Evolutionary conservation across 2,888 invertebrate genomes (phyloP).

Genomic region (Cyrtodaria siliqua): DNA sequence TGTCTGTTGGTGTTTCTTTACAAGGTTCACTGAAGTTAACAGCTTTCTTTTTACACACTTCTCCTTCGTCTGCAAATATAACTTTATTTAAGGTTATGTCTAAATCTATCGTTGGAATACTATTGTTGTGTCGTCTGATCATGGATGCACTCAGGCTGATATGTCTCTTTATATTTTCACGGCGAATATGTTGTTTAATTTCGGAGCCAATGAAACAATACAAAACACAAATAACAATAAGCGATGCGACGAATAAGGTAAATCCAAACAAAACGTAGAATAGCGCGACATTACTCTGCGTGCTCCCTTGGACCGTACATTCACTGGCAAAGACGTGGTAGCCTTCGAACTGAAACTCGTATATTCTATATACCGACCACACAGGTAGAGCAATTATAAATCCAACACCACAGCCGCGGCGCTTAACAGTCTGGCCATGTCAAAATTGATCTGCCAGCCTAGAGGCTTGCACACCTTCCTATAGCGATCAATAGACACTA

Average conservation of each 20-base stretch:
- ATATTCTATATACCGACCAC: conserved; percentile 41
- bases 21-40: not conserved
- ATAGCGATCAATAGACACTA: conserved; percentile 70
- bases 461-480: conserved; percentile 72
- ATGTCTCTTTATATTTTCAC: conserved; percentile 44
- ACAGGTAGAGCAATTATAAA: conserved; percentile 53
- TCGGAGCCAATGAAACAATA: conserved; percentile 55
- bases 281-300: conserved; percentile 29
- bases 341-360: conserved; percentile 16
- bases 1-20: not conserved
- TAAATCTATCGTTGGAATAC: not conserved
- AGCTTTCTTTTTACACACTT: not conserved
- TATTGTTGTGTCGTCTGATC: conserved; percentile 28
- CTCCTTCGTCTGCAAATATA: conserved; percentile 12
- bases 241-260: conserved; percentile 34
- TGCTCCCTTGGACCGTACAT: conserved; percentile 43
- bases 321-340: conserved; percentile 37
- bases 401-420: conserved; percentile 34
- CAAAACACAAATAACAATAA: conserved; percentile 50
- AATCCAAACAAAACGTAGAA: conserved; percentile 54
- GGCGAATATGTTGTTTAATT: conserved; percentile 46
- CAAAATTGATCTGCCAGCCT: conserved; percentile 68
- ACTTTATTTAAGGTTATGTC: not conserved
- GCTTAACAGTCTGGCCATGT: conserved; percentile 55
- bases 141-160: conserved; percentile 50